Evolutionary conservation across 2,888 invertebrate genomes (phyloP), one percentile per base, ranked within the genome.

Genomic region (Ashinkailepas kermadecensis): DNA sequence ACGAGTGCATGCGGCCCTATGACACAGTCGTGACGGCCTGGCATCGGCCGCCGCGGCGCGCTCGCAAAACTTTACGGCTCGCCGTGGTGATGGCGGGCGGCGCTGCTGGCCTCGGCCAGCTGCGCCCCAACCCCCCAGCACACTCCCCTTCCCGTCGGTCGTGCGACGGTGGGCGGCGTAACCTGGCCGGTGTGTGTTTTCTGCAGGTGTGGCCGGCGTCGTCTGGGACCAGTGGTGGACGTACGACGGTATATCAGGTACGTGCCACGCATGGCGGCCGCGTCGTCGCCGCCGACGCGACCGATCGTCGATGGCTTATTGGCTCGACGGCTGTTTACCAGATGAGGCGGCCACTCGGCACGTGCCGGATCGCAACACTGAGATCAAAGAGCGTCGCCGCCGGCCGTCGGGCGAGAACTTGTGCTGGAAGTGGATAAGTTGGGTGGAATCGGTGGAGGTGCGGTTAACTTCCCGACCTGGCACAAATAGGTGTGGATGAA

Each of bases 181-280:
- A 39, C 39, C 2, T 39, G 39, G 39, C 39, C 39, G 39, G 39
- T 39, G 39, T 39, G 39, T 62, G 62, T 62, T 62, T 62, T 23
- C 65, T 11, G 59, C 74, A 74, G 74, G 54, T 1, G 74, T 21
- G 7, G 74, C 54, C 18, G 74, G 54, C 23, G 74, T 74, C 18
- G 74, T 74, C 7, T 74, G 74, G 74, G 74, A 74, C 54, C 74
- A 74, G 21, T 74, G 74, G 74, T 74, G 74, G 74, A 74, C 74
- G 8, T 74, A 74, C 74, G 25, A 74, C 54, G 74, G 74, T 21
- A 74, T 74, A 54, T 74, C 74, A 74, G 74, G 74, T 74, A 74
- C 39, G 54, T 74, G 74, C 39, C 39, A 39, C 39, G 39, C 39
- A 39, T 39, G 39, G 39, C 39, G 39, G 39, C 39, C 39, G 39